These are phyloP conservation scores for Vesta saturnalis DNA, from an alignment of 2,888 invertebrate species.

Conservation along the genomic window DNA sequence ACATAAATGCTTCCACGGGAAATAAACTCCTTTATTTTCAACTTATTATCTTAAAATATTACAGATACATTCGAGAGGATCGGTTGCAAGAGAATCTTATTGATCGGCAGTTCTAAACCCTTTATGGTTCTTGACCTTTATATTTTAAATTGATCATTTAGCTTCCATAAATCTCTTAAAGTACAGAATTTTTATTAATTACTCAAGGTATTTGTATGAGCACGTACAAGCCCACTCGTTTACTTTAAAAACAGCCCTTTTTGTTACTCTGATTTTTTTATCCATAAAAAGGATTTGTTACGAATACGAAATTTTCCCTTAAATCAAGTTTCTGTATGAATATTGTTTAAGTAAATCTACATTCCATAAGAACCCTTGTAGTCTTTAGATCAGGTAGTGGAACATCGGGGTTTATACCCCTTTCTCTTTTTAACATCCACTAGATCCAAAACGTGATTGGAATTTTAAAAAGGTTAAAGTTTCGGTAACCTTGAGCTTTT, in stretches of 20 bases:
- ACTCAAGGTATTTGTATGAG: too few relatives aligned
- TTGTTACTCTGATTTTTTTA: not conserved
- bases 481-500: constrained; percentile 50
- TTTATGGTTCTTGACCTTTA: not conserved
- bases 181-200: not conserved
- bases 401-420: constrained; percentile 40
- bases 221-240: not conserved
- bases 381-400: constrained; percentile 47
- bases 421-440: constrained; percentile 42
- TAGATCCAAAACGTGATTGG: constrained; percentile 54
- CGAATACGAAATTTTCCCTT: constrained; percentile 18
- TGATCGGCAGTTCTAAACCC: not conserved
- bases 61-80: not conserved
- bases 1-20: constrained; percentile 46
- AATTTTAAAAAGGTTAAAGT: constrained; percentile 48
- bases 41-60: too few relatives aligned
- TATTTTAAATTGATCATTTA: not conserved
- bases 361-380: constrained; percentile 32
- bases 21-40: too few relatives aligned
- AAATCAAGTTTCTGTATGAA: not conserved
- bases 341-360: constrained; percentile 41
- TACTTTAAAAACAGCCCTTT: not conserved
- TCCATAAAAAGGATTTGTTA: constrained; percentile 16
- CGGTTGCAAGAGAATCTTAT: too few relatives aligned
- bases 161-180: not conserved